Percentiles rank a stretch among this genome's conserved stretches.
Conservation (phyloP, 2,113 vertebrate genomes). For the Origma solitaria region DNA sequence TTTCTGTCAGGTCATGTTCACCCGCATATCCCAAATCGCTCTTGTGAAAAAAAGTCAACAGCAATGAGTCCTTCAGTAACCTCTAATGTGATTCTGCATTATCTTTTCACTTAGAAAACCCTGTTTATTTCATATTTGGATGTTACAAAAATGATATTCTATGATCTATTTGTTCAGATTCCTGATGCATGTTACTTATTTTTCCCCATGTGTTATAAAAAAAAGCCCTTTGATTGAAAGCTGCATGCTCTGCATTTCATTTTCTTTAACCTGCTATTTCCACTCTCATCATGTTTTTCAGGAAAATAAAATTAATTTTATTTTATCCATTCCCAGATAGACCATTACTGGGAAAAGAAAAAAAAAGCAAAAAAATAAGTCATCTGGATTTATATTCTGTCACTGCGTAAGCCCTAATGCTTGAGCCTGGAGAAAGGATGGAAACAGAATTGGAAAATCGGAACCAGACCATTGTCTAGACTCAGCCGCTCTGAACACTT, state of each 20-base stretch:
- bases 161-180: neutral
- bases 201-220: neutral
- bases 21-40: neutral
- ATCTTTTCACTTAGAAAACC: neutral
- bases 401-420: neutral
- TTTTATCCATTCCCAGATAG: neutral
- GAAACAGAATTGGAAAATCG: neutral
- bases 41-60: neutral
- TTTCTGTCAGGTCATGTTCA: neutral
- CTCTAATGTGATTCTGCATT: neutral
- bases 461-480: neutral
- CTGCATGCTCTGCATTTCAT: neutral
- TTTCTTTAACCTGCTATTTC: neutral
- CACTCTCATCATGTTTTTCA: neutral
- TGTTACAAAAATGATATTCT: neutral
- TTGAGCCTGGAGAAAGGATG: neutral
- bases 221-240: neutral
- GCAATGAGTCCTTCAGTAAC: neutral
- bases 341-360: neutral
- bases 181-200: neutral
- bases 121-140: neutral
- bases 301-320: neutral
- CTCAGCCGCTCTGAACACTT: neutral
- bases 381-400: neutral
- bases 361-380: neutral